Conservation (phyloP, 2,113 vertebrate species). For the Xiphophorus maculatus region DNA sequence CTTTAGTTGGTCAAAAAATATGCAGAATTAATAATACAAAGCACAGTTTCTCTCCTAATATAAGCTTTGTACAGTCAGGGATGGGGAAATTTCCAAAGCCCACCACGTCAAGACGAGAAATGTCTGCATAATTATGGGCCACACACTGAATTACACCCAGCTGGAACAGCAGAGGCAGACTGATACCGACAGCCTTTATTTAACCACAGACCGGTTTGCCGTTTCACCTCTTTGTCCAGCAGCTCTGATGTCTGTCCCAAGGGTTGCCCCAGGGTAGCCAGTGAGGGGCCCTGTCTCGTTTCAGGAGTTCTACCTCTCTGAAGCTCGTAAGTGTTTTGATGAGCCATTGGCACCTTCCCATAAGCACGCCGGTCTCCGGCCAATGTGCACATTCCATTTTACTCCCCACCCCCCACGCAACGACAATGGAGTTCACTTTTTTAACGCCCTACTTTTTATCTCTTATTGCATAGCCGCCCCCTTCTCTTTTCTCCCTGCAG, state of each 20-base stretch:
- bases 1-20: conserved; percentile 7
- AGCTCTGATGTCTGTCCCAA: conserved; percentile 75
- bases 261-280: conserved; percentile 71
- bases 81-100: conserved; percentile 57
- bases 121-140: conserved; percentile 79
- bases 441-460: conserved; percentile 71
- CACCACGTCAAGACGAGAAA: conserved; percentile 54
- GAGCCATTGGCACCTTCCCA: conserved; percentile 74
- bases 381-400: conserved; percentile 77
- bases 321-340: conserved; percentile 74
- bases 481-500: conserved; percentile 61
- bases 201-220: conserved; percentile 80
- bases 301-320: conserved; percentile 74
- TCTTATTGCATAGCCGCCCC: conserved; percentile 65
- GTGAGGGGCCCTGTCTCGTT: conserved; percentile 71
- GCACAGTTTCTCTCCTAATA: conserved; percentile 6
- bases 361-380: conserved; percentile 53
- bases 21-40: conserved; percentile 6
- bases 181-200: conserved; percentile 78
- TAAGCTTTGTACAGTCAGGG: conserved; percentile 9
- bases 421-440: conserved; percentile 77
- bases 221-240: conserved; percentile 83
- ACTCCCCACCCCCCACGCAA: conserved; percentile 47
- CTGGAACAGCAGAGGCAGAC: conserved; percentile 80
- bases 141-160: conserved; percentile 82